Evolutionary conservation across 2,888 invertebrate genomes (phyloP).

Genomic region (Ornithoptera priamus): DNA sequence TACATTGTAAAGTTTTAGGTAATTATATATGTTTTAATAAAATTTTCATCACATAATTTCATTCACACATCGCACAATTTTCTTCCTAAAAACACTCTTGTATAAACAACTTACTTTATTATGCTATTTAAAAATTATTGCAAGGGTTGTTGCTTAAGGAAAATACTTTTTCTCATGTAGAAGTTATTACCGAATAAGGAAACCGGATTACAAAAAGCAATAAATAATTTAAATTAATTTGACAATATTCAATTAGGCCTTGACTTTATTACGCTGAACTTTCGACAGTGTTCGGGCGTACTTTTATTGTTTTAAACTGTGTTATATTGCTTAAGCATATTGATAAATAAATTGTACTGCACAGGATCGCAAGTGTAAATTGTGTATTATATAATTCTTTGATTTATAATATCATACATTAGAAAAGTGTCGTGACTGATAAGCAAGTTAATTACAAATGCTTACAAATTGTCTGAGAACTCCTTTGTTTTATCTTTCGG

Average conservation of each 20-base stretch:
- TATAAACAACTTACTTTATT: neutral
- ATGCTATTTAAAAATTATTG: neutral
- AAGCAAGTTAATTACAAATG: too few relatives aligned
- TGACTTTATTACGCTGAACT: slow-evolving; percentile 34
- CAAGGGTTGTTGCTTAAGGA: neutral
- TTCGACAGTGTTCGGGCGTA: slow-evolving; percentile 16
- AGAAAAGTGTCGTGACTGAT: too few relatives aligned
- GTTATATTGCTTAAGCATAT: too few relatives aligned
- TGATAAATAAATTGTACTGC: too few relatives aligned
- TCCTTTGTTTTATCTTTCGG: too few relatives aligned
- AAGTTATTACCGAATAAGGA: neutral
- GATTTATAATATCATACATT: too few relatives aligned
- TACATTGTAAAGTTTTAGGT: neutral
- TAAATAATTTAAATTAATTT: neutral
- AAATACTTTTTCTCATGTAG: neutral
- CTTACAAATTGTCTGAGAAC: too few relatives aligned
- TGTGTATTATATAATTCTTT: too few relatives aligned
- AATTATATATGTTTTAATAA: neutral
- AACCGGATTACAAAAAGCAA: neutral
- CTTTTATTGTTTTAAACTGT: neutral
- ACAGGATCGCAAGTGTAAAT: too few relatives aligned
- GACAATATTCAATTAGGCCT: neutral
- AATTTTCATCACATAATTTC: neutral
- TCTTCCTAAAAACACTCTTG: neutral
- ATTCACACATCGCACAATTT: neutral